phyloP scores from a whole-genome alignment of 1,140 invertebrate genomes.

The Tribolium madens region DNA sequence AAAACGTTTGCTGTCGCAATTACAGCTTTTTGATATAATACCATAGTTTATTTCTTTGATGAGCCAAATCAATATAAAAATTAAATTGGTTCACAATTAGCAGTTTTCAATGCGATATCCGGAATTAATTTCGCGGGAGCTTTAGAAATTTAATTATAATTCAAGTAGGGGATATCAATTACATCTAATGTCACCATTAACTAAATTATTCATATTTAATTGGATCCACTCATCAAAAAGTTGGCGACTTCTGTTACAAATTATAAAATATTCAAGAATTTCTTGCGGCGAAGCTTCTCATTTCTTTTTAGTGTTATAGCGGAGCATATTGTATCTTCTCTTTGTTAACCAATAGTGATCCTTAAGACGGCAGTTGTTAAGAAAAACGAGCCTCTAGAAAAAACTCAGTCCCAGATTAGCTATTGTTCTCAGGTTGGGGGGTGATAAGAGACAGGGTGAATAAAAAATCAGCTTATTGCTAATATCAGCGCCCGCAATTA shows the following conservation, averaged over 20 bases:
- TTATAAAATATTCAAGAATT: slow-evolving; percentile 65
- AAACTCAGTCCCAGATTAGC: slow-evolving; percentile 59
- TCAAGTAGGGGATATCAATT: slow-evolving; percentile 62
- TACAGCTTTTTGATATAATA: slow-evolving; percentile 17
- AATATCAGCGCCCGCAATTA: slow-evolving; percentile 65
- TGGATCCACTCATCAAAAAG: slow-evolving; percentile 64
- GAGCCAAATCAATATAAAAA: slow-evolving; percentile 40
- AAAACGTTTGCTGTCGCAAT: slow-evolving; percentile 17
- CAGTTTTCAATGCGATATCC: slow-evolving; percentile 4
- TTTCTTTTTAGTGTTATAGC: slow-evolving; percentile 65
- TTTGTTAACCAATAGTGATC: slow-evolving; percentile 50
- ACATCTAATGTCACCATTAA: slow-evolving; percentile 63
- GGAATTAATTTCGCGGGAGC: slow-evolving; percentile 46
- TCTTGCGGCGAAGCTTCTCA: slow-evolving; percentile 60
- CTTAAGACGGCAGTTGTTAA: slow-evolving; percentile 48
- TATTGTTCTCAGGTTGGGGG: slow-evolving; percentile 62
- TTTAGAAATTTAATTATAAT: slow-evolving; percentile 61
- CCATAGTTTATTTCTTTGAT: neutral
- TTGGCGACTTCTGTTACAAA: slow-evolving; percentile 63
- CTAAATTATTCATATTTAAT: slow-evolving; percentile 66
- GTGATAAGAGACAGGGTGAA: slow-evolving; percentile 65
- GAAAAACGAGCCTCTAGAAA: slow-evolving; percentile 38
- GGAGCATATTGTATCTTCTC: slow-evolving; percentile 59
- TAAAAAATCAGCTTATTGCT: slow-evolving; percentile 67
- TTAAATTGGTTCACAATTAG: slow-evolving; percentile 7